Base-by-base conservation (phyloP, 2,113 vertebrate genomes). In the Haplochromis burtoni region DNA sequence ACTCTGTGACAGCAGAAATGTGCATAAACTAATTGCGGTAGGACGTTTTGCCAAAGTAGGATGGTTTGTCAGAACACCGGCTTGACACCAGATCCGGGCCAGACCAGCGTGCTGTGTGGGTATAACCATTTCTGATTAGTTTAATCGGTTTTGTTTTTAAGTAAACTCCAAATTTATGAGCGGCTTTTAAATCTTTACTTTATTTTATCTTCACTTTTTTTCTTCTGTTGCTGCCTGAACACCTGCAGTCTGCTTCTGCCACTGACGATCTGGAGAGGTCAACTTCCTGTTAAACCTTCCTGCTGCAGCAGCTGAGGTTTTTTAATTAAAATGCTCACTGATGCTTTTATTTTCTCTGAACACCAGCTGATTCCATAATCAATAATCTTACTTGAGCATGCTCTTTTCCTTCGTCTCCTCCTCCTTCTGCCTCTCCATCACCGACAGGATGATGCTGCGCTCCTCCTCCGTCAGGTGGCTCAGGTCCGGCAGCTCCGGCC, bases 391-490 rank as follows among this genome's bases (percentile, higher is more conserved):
- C 98, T 97, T 98, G 86, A 98, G 96, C 95, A 97, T 98, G 84
- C 97, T 98, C 95, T 98, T 98, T 94, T 99, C 98, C 95, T 98
- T 98, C 96, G 98, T 97, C 94, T 99, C 98, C 93, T 99, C 98
- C 86, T 98, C 97, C 96, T 96, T 97, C 97, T 98, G 98, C 85
- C 98, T 96, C 61, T 98, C 97, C 98, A 99, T 98, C 95, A 99
- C 98, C 26, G 97, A 97, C 92, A 97, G 96, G 94, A 98, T 98
- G 96, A 98, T 99, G 92, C 97, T 97, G 91, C 97, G 94, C 95
- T 99, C 98, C 94, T 98, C 97, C 95, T 98, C 98, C 47, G 97
- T 98, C 93, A 99, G 97, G 96, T 99, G 98, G 97, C 98, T 99
- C 95, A 98, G 97, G 96, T 99, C 98, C 85, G 98, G 98, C 96